Percentiles rank a stretch among this genome's conserved stretches.
phyloP scores from a whole-genome alignment of 1,140 invertebrate genomes.

The Meloidogyne exigua region DNA sequence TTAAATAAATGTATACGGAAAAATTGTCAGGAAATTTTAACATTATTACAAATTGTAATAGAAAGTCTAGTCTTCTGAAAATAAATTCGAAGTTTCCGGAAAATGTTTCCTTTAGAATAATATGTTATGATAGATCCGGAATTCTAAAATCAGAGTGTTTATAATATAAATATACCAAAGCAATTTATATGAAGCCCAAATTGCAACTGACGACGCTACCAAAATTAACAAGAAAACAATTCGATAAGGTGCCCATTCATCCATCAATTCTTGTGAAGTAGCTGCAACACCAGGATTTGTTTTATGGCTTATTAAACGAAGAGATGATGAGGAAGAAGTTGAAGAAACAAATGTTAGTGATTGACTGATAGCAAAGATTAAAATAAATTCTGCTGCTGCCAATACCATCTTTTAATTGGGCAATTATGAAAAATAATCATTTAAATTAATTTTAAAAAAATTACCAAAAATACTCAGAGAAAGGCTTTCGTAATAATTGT shows the following conservation, averaged over 20 bases:
- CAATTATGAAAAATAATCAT: background rate
- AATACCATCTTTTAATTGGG: background rate
- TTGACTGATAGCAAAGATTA: background rate
- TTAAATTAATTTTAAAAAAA: background rate
- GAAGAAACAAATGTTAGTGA: background rate
- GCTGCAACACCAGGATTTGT: conserved; percentile 16
- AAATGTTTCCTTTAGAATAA: too few species aligned
- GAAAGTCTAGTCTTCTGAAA: too few species aligned
- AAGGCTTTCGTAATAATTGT: background rate
- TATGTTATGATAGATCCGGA: too few species aligned
- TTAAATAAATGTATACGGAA: too few species aligned
- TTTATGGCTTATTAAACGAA: conserved; percentile 16
- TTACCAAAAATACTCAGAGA: background rate
- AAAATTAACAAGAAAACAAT: conserved; percentile 20
- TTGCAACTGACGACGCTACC: conserved; percentile 14
- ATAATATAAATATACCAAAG: conserved; percentile 3
- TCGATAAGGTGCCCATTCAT: conserved; percentile 25
- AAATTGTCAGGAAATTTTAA: too few species aligned
- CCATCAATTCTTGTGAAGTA: conserved; percentile 19
- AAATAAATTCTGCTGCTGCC: background rate
- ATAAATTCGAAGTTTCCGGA: too few species aligned
- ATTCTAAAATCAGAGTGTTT: too few species aligned
- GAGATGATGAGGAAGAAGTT: background rate
- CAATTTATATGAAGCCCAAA: conserved; percentile 28
- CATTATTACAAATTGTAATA: too few species aligned